Evolutionary conservation across 2,888 invertebrate genomes (phyloP).

Genomic region (Metellina segmentata): DNA sequence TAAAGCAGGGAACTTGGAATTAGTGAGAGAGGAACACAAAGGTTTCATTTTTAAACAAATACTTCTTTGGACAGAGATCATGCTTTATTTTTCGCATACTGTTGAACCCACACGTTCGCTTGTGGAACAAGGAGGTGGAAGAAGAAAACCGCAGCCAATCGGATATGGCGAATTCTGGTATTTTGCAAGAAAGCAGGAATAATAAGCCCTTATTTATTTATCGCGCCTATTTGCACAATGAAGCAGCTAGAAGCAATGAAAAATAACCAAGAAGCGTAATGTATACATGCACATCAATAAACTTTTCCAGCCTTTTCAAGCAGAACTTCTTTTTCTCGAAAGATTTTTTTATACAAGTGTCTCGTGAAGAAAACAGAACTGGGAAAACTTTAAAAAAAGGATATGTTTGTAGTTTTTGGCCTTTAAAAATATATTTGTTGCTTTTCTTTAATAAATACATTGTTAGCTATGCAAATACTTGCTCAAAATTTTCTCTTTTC

Average conservation of each 20-base stretch:
- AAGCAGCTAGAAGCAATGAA: not conserved
- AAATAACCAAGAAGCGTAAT: not conserved
- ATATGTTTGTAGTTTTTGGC: not conserved
- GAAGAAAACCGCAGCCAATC: conserved; percentile 51
- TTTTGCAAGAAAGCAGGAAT: conserved; percentile 5
- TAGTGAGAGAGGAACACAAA: conserved; percentile 2
- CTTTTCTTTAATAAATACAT: no score
- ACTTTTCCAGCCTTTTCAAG: not conserved
- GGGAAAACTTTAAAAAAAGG: not conserved
- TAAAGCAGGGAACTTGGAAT: conserved; percentile 15
- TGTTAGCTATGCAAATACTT: no score
- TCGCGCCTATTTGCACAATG: conserved; percentile 10
- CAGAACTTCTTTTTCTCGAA: not conserved
- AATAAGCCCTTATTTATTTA: conserved; percentile 2
- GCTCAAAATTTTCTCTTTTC: no score
- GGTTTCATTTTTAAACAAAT: conserved; percentile 31
- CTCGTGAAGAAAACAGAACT: not conserved
- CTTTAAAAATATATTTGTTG: not conserved
- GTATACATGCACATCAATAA: not conserved
- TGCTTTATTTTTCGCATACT: conserved; percentile 41
- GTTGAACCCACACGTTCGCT: conserved; percentile 66
- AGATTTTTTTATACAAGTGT: not conserved
- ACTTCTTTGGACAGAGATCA: not conserved
- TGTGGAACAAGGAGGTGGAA: conserved; percentile 65
- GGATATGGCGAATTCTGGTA: conserved; percentile 10